Conservation (phyloP, 2,113 vertebrate species). For the Motacilla alba region DNA sequence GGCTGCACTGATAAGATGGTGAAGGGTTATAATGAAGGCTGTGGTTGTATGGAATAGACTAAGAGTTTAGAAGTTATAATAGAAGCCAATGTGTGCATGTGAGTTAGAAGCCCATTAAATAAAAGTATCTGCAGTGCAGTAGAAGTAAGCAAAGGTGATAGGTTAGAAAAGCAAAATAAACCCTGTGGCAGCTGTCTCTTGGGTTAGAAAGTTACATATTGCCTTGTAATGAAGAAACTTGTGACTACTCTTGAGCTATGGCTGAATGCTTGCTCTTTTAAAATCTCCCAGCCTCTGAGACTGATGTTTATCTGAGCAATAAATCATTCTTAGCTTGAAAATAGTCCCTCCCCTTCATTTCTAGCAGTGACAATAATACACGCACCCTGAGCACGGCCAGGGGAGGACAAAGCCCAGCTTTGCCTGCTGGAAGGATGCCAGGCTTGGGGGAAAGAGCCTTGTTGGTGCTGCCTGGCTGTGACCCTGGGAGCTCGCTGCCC, state of each 20-base stretch:
- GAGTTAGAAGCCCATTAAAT: neutral
- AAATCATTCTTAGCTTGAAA: neutral
- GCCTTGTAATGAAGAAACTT: neutral
- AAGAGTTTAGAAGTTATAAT: neutral
- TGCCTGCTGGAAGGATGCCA: neutral
- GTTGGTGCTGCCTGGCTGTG: neutral
- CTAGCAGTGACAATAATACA: neutral
- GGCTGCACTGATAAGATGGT: neutral
- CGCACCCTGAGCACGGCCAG: neutral
- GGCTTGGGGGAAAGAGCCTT: neutral
- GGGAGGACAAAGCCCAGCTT: neutral
- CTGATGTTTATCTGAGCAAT: neutral
- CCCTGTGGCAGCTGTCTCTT: neutral
- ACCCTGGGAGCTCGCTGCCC: neutral
- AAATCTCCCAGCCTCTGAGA: neutral
- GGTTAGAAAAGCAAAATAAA: neutral
- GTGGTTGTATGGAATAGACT: neutral
- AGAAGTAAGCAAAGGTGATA: neutral
- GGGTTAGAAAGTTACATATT: neutral
- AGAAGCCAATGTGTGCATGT: neutral
- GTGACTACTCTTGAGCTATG: neutral
- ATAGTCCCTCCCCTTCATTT: neutral
- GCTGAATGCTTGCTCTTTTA: neutral
- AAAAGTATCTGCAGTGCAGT: neutral
- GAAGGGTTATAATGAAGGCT: neutral